Percentiles rank a stretch among this genome's conserved stretches.
phyloP scores from a whole-genome alignment of 2,888 invertebrate species.

The Pollenia amentaria region DNA sequence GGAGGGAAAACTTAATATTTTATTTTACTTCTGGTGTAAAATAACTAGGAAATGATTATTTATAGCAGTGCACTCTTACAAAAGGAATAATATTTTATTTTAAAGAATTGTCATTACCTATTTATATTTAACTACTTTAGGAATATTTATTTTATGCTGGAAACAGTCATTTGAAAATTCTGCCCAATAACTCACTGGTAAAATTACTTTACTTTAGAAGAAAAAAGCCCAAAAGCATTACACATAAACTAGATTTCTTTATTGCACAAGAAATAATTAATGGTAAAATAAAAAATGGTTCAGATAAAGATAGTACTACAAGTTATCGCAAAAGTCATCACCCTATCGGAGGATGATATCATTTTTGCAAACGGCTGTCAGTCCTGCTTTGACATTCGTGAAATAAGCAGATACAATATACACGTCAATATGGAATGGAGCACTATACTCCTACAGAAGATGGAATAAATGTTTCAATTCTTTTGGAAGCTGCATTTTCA shows the following conservation, averaged over 20 bases:
- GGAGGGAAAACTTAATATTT: not conserved
- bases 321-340: no score
- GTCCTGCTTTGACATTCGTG: no score
- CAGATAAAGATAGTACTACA: no score
- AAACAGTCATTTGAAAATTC: not conserved
- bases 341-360: no score
- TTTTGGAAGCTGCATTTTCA: no score
- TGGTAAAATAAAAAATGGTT: slow-evolving; percentile 2
- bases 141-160: not conserved
- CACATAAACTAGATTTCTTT: not conserved
- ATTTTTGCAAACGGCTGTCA: no score
- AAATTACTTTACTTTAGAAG: not conserved
- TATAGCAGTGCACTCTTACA: slow-evolving; percentile 10
- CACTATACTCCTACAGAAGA: no score
- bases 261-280: not conserved
- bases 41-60: slow-evolving; percentile 59
- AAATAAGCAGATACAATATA: no score
- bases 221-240: not conserved
- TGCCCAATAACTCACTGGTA: slow-evolving; percentile 29
- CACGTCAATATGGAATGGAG: no score
- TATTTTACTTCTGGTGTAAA: slow-evolving; percentile 24
- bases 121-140: not conserved
- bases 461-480: no score
- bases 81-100: slow-evolving; percentile 35
- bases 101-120: slow-evolving; percentile 27